phyloP scores from a whole-genome alignment of 1,140 invertebrate genomes.

The Zophobas morio region DNA sequence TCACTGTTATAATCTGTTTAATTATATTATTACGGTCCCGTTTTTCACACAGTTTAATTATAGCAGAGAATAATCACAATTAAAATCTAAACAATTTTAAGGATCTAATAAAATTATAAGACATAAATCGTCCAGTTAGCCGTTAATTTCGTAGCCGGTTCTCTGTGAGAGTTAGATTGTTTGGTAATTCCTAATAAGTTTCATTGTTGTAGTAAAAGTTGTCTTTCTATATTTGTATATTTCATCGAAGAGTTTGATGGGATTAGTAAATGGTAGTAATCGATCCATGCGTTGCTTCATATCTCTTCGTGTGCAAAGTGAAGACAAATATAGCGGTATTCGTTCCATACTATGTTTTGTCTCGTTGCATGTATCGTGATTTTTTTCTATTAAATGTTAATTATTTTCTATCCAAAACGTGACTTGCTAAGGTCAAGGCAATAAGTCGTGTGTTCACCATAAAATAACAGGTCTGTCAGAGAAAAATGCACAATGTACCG shows the following conservation, averaged over 20 bases:
- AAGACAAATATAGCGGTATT: constrained; percentile 6
- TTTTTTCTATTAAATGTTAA: constrained; percentile 26
- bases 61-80: constrained; percentile 6
- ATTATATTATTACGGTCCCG: constrained; percentile 32
- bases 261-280: no score
- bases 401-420: constrained; percentile 49
- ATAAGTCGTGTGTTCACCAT: constrained; percentile 50
- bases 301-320: background rate
- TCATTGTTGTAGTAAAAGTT: constrained; percentile 1
- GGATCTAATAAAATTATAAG: background rate
- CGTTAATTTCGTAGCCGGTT: background rate
- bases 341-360: background rate
- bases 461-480: constrained; percentile 44
- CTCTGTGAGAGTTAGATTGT: background rate
- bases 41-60: constrained; percentile 42
- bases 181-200: background rate
- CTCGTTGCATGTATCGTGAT: background rate
- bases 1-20: constrained; percentile 29
- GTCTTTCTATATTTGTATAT: background rate
- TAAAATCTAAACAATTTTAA: constrained; percentile 1
- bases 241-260: background rate
- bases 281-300: no score
- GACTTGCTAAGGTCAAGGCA: constrained; percentile 54
- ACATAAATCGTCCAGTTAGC: background rate
- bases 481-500: constrained; percentile 43